Evolutionary conservation across 2,888 invertebrate species (phyloP), one percentile per base, ranked within the genome.

Genomic region (Hololepta plana): DNA sequence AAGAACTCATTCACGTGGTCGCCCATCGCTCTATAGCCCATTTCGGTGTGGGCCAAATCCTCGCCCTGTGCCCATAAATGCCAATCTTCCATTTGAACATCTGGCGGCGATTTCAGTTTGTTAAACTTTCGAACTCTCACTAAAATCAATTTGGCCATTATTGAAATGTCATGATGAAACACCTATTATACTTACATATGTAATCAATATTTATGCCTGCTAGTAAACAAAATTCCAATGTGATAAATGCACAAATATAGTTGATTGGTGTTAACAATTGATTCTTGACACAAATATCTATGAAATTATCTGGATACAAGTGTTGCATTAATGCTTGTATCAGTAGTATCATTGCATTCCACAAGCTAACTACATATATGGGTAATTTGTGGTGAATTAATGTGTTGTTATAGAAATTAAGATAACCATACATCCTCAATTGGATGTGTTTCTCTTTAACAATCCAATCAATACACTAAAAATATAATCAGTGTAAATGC

Each of bases 381-480:
- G 74, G 72, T 9, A 69, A 49, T 28, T 65, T 59, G 38, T 67
- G 63, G 27, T 66, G 65, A 29, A 58, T 54, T 36, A 61, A 59
- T 1, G 65, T 69, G 5, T 63, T 59, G 31, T 69, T 64, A 45
- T 72, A 67, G 43, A 74, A 74, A 26, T 74, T 72, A 30, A 73
- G 57, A 41, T 73, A 73, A 3, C 75, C 74, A 40, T 64, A 62
- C 33, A 72, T 53, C 30, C 72, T 57, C 20, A 72, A 45, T 33
- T 58, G 53, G 32, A 70, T 63, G 41, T 75, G 75, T 38, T 58
- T 62, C 15, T 49, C 49, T 43, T 66, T 66, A 1, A 66, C 51
- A 24, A 66, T 44, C 41, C 66, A 62, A 49, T 73, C 66, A 29
- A 67, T 49, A 12, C 66, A 37, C 69, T 69, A 38, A 11, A 47